Evolutionary conservation across 1,140 invertebrate genomes (phyloP).

Genomic region (Drosophila orena): DNA sequence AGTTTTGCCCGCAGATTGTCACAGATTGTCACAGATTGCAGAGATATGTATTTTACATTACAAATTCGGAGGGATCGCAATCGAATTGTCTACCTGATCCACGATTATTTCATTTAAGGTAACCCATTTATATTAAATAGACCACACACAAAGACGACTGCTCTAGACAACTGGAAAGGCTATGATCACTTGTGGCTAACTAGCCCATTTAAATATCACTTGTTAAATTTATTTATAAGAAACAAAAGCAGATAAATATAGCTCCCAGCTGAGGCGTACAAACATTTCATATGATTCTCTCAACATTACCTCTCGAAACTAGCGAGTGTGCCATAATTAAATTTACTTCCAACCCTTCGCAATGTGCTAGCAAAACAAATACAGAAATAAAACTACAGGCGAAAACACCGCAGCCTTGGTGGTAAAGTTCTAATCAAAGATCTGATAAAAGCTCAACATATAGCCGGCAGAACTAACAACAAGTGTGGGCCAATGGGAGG

Average conservation of each 20-base stretch:
- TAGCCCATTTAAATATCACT: slow-evolving; percentile 4
- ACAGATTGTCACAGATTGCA: neutral
- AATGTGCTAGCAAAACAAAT: slow-evolving; percentile 5
- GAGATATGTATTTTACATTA: neutral
- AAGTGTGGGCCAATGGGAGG: neutral
- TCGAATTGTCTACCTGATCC: no score
- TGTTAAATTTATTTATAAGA: neutral
- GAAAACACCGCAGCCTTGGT: neutral
- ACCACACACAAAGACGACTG: no score
- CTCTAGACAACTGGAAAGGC: neutral
- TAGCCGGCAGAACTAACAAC: neutral
- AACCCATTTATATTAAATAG: no score
- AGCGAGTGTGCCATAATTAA: slow-evolving; percentile 4
- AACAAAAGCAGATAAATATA: slow-evolving; percentile 5
- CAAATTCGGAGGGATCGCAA: no score
- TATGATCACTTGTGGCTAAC: neutral
- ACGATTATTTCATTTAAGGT: no score
- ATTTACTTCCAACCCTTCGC: slow-evolving; percentile 3
- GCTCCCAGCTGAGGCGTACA: slow-evolving; percentile 5
- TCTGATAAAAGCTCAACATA: slow-evolving; percentile 10
- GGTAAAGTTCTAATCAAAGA: slow-evolving; percentile 6
- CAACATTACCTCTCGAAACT: neutral
- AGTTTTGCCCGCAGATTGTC: neutral
- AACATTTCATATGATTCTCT: neutral
- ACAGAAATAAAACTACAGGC: neutral